Evolutionary conservation across 2,888 invertebrate species (phyloP).

Genomic region (Lasioglossum morio): DNA sequence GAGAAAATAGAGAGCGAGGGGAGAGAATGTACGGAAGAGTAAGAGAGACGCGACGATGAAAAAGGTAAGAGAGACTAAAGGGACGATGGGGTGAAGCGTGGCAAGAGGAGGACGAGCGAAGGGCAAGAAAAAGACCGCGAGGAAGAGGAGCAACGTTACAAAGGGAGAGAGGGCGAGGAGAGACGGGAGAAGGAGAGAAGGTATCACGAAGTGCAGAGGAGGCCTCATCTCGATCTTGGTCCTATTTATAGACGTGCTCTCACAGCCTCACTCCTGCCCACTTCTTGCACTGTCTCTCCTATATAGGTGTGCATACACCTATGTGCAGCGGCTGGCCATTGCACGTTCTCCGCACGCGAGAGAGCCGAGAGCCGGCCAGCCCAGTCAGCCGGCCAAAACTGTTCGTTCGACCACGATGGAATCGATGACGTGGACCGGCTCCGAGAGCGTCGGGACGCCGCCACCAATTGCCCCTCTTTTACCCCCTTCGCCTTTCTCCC

Average conservation of each 20-base stretch:
- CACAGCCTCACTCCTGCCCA: slow-evolving; percentile 83
- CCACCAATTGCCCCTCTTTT: background rate
- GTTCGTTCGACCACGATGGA: slow-evolving; percentile 62
- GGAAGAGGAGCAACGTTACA: background rate
- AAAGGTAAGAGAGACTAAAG: background rate
- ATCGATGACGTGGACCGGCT: slow-evolving; percentile 65
- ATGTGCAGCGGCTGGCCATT: slow-evolving; percentile 57
- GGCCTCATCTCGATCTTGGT: slow-evolving; percentile 82
- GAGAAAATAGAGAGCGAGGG: background rate
- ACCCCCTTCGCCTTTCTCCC: background rate
- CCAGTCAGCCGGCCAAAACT: slow-evolving; percentile 61
- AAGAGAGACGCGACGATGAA: background rate
- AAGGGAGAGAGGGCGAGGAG: slow-evolving; percentile 27
- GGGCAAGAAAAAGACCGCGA: slow-evolving; percentile 38
- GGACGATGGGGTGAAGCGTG: slow-evolving; percentile 50
- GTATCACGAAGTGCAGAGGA: slow-evolving; percentile 80
- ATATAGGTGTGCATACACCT: slow-evolving; percentile 70
- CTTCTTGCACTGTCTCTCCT: slow-evolving; percentile 80
- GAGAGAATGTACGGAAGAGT: background rate
- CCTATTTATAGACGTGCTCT: slow-evolving; percentile 84
- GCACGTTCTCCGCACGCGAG: slow-evolving; percentile 62
- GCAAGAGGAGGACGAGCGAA: slow-evolving; percentile 31
- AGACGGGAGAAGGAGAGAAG: slow-evolving; percentile 56
- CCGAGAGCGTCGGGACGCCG: slow-evolving; percentile 39
- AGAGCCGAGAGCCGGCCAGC: slow-evolving; percentile 24